Conservation (phyloP, 2,797 vertebrate species). For the Scleropages formosus region DNA sequence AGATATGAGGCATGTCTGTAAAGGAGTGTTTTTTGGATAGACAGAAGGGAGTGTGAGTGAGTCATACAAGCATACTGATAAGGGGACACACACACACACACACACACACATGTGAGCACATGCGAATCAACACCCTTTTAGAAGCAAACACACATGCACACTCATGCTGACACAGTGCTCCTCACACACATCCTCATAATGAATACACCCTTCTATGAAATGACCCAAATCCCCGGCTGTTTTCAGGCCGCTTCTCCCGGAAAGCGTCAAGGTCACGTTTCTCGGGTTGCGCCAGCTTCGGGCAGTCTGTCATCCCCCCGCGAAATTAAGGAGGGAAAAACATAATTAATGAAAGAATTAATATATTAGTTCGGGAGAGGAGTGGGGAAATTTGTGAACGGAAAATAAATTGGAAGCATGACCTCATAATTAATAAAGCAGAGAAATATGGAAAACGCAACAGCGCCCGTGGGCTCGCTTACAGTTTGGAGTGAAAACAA, state of each 20-base stretch:
- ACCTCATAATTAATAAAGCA: constrained; percentile 70
- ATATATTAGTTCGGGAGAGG: constrained; percentile 67
- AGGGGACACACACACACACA: background rate
- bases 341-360: constrained; percentile 57
- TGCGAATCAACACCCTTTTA: constrained; percentile 19
- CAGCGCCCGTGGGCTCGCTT: background rate
- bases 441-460: constrained; percentile 57
- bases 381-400: constrained; percentile 62
- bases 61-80: background rate
- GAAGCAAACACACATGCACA: constrained; percentile 25
- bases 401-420: constrained; percentile 65
- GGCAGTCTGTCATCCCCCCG: constrained; percentile 19
- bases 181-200: background rate
- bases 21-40: background rate
- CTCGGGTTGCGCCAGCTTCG: too few species aligned
- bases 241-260: too few species aligned
- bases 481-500: constrained; percentile 22
- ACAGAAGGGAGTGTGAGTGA: background rate
- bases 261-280: too few species aligned
- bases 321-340: constrained; percentile 52
- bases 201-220: too few species aligned
- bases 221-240: too few species aligned
- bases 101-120: constrained; percentile 38
- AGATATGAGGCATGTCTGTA: background rate
- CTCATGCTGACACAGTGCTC: background rate